Percentiles rank a stretch among this genome's conserved stretches.
Conservation (phyloP, 2,113 vertebrate species). For the Corynorhinus townsendii region DNA sequence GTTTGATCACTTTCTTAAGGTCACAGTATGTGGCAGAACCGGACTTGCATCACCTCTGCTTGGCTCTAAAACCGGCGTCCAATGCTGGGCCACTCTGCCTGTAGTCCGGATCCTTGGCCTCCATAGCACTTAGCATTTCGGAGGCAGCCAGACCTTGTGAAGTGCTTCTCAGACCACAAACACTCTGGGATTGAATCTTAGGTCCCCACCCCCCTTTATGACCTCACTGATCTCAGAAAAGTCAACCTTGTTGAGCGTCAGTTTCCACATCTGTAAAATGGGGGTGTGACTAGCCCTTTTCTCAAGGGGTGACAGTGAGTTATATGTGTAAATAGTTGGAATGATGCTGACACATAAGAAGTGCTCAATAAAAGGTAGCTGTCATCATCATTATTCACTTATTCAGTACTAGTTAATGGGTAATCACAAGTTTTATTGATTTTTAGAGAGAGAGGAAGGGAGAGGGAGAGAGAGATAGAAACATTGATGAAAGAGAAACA, state of each 20-base stretch:
- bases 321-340: background rate
- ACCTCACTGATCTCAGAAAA: background rate
- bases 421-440: background rate
- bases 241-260: background rate
- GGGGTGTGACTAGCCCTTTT: background rate
- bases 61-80: background rate
- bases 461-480: no score
- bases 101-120: background rate
- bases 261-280: background rate
- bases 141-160: background rate
- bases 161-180: background rate
- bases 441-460: no score
- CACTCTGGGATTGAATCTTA: background rate
- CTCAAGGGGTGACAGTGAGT: background rate
- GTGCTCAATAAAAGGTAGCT: no score
- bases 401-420: background rate
- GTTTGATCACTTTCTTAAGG: background rate
- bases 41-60: background rate
- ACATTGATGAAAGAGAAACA: no score
- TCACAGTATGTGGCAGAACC: background rate
- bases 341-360: background rate
- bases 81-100: background rate
- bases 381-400: background rate
- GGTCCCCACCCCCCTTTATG: background rate
- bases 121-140: rapidly evolving